Conservation (phyloP, 2,888 invertebrate genomes). For the Leptodirus hochenwartii region DNA sequence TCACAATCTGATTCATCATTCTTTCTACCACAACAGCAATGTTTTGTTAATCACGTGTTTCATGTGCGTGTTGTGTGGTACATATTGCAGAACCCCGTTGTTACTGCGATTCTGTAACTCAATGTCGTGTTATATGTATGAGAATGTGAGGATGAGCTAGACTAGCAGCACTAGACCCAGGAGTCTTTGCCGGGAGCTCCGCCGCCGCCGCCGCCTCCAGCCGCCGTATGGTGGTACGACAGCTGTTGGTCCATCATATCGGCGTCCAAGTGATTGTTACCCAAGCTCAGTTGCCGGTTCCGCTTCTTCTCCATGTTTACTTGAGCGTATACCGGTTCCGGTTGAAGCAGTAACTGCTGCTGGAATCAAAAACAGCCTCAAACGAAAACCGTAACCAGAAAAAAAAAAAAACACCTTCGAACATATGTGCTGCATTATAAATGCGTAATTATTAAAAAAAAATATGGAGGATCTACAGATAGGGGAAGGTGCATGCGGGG, state of each 20-base stretch:
- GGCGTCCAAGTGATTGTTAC: slow-evolving; percentile 22
- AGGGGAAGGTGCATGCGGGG: too few species aligned
- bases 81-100: too few species aligned
- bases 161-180: slow-evolving; percentile 27
- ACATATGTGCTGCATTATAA: too few species aligned
- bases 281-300: slow-evolving; percentile 29
- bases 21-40: too few species aligned
- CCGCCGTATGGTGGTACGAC: slow-evolving; percentile 10
- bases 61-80: too few species aligned
- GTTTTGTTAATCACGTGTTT: too few species aligned
- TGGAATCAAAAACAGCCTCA: neutral
- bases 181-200: slow-evolving; percentile 27
- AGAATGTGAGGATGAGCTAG: too few species aligned
- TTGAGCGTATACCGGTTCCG: slow-evolving; percentile 45
- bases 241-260: slow-evolving; percentile 19
- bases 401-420: slow-evolving; percentile 2
- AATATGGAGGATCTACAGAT: too few species aligned
- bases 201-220: slow-evolving; percentile 13
- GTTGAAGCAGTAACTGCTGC: slow-evolving; percentile 21
- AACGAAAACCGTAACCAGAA: slow-evolving; percentile 1
- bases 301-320: slow-evolving; percentile 46
- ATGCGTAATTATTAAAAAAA: too few species aligned
- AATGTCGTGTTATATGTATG: too few species aligned
- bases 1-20: too few species aligned
- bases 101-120: too few species aligned